Evolutionary conservation across 2,113 vertebrate genomes (phyloP), one percentile per base, ranked within the genome.

Genomic region (Aegotheles bennettii): DNA sequence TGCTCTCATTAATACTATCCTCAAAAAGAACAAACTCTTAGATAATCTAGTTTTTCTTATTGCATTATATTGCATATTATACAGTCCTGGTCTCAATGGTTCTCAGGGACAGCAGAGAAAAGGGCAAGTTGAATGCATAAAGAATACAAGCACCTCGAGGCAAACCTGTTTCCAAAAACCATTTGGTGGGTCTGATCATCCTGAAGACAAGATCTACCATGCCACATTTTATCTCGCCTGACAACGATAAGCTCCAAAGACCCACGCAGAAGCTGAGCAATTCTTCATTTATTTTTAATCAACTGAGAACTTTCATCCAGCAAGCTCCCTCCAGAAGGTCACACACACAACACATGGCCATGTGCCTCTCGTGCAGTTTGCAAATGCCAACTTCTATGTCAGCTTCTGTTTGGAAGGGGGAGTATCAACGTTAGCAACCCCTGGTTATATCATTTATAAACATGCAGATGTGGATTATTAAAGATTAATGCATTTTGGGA

Each of bases 381-480:
- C 95, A 95, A 94, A 96, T 85, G 97, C 97, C 96, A 95, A 97
- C 97, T 96, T 94, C 89, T 88, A 84, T 98, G 98, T 98, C 98
- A 98, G 97, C 97, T 97, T 97, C 95, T 96, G 97, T 98, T 98
- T 98, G 97, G 96, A 97, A 98, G 92, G 96, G 84, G 97, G 93
- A 96, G 82, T 86, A 96, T 97, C 96, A 97, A 85, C 75, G 84
- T 96, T 97, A 98, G 95, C 97, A 96, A 96, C 76, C 89, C 73
- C 93, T 89, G 91, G 95, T 97, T 97, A 89, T 97, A 97, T 90
- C 97, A 96, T 97, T 98, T 98, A 98, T 97, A 98, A 98, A 98
- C 98, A 98, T 98, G 97, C 97, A 98, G 97, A 98, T 98, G 97
- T 97, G 97, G 97, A 98, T 98, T 98, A 98, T 98, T 98, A 98